Conservation (phyloP, 2,113 vertebrate species). For the Myrmecobius fasciatus region DNA sequence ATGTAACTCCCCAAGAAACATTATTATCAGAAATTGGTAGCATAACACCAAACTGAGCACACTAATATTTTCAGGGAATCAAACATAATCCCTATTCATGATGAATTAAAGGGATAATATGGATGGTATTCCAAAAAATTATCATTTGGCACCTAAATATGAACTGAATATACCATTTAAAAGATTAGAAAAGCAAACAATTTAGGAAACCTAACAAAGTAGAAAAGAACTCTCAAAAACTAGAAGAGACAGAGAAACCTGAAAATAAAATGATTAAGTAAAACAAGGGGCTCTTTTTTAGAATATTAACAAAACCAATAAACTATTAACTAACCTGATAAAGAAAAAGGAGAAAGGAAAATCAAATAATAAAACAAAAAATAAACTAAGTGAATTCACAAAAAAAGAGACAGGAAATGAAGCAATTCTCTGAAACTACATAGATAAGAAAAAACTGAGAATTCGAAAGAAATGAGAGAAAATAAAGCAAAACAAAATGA, state of each 20-base stretch:
- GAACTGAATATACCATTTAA: neutral
- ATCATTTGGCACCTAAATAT: neutral
- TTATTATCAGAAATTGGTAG: neutral
- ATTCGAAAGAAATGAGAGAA: neutral
- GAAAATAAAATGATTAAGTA: neutral
- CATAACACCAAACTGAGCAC: neutral
- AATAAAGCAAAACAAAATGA: neutral
- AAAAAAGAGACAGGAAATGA: neutral
- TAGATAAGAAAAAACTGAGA: neutral
- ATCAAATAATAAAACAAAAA: neutral
- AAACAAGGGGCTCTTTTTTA: neutral
- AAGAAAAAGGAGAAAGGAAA: neutral
- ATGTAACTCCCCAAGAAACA: neutral
- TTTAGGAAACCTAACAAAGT: neutral
- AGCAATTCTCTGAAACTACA: neutral
- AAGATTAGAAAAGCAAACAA: neutral
- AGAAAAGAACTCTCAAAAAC: neutral
- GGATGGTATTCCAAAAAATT: neutral
- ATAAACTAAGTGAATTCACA: neutral
- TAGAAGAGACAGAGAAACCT: neutral
- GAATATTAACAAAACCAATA: neutral
- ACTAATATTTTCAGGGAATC: neutral
- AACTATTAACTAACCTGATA: neutral
- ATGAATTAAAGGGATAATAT: neutral
- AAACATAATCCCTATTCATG: neutral